phyloP scores from a whole-genome alignment of 1,140 invertebrate genomes.

The Spodoptera frugiperda region DNA sequence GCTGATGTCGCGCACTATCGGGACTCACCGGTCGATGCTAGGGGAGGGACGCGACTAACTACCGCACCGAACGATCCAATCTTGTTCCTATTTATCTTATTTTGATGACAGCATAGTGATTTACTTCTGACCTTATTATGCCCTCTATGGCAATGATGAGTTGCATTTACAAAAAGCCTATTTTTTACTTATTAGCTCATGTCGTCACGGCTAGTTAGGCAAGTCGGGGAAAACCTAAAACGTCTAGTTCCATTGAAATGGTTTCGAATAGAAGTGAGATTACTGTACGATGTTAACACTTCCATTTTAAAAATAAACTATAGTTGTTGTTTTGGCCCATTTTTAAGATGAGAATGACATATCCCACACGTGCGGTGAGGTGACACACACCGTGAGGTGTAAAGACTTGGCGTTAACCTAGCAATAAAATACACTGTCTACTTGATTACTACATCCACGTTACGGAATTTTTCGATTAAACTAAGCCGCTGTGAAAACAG shows the following conservation, averaged over 20 bases:
- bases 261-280: not conserved
- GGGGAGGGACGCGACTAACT: not conserved
- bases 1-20: slow-evolving; percentile 28
- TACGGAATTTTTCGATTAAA: slow-evolving; percentile 12
- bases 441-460: slow-evolving; percentile 17
- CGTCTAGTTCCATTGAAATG: not conserved
- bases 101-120: not conserved
- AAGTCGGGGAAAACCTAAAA: not conserved
- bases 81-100: not conserved
- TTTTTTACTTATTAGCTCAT: slow-evolving; percentile 2
- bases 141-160: slow-evolving; percentile 3
- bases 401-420: not conserved
- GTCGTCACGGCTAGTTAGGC: slow-evolving; percentile 12
- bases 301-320: slow-evolving; percentile 11
- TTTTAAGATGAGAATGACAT: slow-evolving; percentile 15
- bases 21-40: slow-evolving; percentile 17
- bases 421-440: not conserved
- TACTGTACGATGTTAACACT: not conserved
- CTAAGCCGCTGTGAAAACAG: not conserved
- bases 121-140: slow-evolving; percentile 10
- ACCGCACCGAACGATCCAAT: not conserved
- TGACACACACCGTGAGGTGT: not conserved
- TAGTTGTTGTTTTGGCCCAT: not conserved
- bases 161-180: slow-evolving; percentile 3
- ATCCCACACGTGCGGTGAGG: not conserved